Evolutionary conservation across 2,113 vertebrate species (phyloP), one percentile per base, ranked within the genome.

Genomic region (Onychostruthus taczanowskii): DNA sequence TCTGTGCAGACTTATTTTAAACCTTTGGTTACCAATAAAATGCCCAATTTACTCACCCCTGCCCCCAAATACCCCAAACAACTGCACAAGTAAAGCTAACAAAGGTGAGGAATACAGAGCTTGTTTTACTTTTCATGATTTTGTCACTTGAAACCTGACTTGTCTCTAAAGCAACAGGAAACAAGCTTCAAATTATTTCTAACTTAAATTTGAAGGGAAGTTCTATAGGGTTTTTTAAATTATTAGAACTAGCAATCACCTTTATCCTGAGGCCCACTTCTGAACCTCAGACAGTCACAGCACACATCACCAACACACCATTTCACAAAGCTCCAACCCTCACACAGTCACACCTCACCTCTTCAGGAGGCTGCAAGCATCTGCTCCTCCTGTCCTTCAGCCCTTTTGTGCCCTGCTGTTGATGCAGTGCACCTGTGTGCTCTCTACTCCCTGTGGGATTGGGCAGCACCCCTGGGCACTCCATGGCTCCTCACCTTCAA

Each of bases 81-180:
- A 24, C 17, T 14, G 66, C 6, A 72, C 24, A 76, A 5, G 26
- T 10, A 41, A 70, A 64, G 26, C 14, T 6, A 72, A 26, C 30
- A 35, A 84, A 37, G 3, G 12, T 31, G 26, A 59, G 19, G 11
- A 20, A 61, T 69, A 11, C 4, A 55, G 11, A 37, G 8, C 30
- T 55, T 9, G 6, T 41, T 92, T 44, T n/a, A 59, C 21, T 72
- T 84, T 26, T 41, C 28, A 31, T 4, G 2, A 22, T 43, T 73
- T 61, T 55, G 30, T 61, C 30, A 31, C 64, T 50, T 4, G 1
- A 64, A 64, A 56, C 7, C 19, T 5, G 33, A 62, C 0, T 0
- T 10, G 27, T 21, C 33, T 68, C 31, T 67, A 63, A 47, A 72
- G 6, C 22, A 41, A 56, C 4, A 86, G 49, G 21, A 41, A 84